Evolutionary conservation across 1,140 invertebrate species (phyloP), one percentile per base, ranked within the genome.

Genomic region (Pseudomyrmex dendroicus): DNA sequence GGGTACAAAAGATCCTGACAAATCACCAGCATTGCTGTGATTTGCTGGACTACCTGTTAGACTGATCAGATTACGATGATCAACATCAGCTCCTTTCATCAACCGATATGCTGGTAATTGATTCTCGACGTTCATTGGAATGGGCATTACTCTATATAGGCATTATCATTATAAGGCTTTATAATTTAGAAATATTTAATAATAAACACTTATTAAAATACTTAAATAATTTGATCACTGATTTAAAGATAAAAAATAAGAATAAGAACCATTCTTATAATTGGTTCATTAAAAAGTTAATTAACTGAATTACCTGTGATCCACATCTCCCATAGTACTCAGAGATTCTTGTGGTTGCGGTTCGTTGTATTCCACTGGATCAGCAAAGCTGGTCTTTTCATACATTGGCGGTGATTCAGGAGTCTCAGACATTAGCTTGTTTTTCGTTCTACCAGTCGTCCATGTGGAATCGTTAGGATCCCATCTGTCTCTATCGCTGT

Each of bases 41-140:
- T 95, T 95, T 5, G 95, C 94, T 5, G 96, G 96, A 87, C 96
- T 97, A 48, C 97, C 96, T 12, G 97, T 98, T 4, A 98, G 91
- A 86, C 97, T 96, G 87, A 98, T 98, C n/a, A 98, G 91, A 94
- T 98, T 98, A 84, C 97, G 95, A 90, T 98, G 97, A 93, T 97
- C 97, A 20, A 98, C 96, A 92, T 97, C 97, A 44, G 94, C 93
- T 50, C 92, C 93, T 83, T 94, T 94, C 62, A 93, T 92, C 20
- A 94, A 83, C 3, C 93, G 91, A 87, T 94, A 93, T 9, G 35
- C 35, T 35, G 93, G 86, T 48, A 94, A 78, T 74, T 92, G 91
- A 66, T 88, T 92, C 5, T 94, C 93, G 7, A 90, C 50, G 1
- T 90, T 86, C 88, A 94, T 89, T 52, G 94, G 93, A 25, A 93